Percentiles rank a stretch among this genome's conserved stretches.
phyloP scores from a whole-genome alignment of 2,113 vertebrate species.

The Lycaon pictus region DNA sequence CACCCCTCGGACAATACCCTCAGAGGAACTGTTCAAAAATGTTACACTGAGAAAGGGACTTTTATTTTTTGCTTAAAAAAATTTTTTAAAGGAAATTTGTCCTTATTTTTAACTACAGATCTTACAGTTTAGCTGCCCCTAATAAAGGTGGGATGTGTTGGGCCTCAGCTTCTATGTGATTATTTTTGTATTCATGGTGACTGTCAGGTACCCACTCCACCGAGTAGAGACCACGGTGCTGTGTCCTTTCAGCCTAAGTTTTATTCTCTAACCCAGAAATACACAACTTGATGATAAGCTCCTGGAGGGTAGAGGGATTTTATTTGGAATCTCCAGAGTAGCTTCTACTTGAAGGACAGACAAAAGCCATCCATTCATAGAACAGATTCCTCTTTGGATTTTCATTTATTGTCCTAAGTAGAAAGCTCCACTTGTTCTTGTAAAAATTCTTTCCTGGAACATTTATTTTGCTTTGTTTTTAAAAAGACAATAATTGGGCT shows the following conservation, averaged over 20 bases:
- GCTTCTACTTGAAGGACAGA: not conserved
- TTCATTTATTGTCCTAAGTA: slow-evolving; percentile 53
- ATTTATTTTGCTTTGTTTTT: slow-evolving; percentile 78
- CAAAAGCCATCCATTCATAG: not conserved
- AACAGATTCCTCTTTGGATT: not conserved
- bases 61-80: not conserved
- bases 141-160: not conserved
- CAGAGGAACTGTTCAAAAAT: slow-evolving; percentile 3
- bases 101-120: not conserved
- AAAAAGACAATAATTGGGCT: slow-evolving; percentile 75
- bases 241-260: not conserved
- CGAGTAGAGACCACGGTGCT: not conserved
- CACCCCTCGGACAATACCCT: not conserved
- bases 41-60: not conserved
- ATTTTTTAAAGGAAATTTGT: not conserved
- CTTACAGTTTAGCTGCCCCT: not conserved
- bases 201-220: not conserved
- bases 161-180: not conserved
- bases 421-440: slow-evolving; percentile 62
- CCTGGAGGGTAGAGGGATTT: not conserved
- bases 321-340: not conserved
- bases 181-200: not conserved
- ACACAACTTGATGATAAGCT: not conserved
- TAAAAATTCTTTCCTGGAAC: slow-evolving; percentile 74
- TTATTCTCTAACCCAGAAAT: not conserved